phyloP scores from a whole-genome alignment of 2,113 vertebrate species.

The Falco punctatus region DNA sequence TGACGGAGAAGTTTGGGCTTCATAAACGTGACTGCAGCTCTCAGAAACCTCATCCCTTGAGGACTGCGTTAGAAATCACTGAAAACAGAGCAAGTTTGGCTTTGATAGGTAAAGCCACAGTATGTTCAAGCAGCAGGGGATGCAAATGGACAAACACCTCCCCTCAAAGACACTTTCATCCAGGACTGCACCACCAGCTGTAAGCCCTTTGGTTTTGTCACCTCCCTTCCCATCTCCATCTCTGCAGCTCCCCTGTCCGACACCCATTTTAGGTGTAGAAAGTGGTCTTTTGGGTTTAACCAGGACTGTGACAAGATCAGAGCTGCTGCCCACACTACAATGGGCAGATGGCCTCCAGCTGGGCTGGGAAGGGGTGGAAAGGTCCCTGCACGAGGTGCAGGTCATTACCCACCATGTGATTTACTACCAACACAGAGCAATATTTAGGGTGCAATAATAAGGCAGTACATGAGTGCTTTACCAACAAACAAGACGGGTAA shows the following conservation, averaged over 20 bases:
- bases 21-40: not conserved
- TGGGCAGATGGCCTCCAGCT: not conserved
- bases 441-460: conserved; percentile 14
- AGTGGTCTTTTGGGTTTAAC: not conserved
- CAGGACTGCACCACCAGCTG: not conserved
- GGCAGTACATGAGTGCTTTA: not conserved
- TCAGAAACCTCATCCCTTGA: not conserved
- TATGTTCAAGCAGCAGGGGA: not conserved
- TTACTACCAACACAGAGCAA: not conserved
- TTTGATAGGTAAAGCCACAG: not conserved
- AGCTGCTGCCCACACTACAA: fast-evolving
- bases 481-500: conserved; percentile 58
- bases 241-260: not conserved
- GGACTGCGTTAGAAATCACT: not conserved
- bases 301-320: fast-evolving
- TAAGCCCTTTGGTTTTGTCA: not conserved
- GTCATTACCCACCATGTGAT: not conserved
- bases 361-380: not conserved
- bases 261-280: not conserved
- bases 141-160: not conserved
- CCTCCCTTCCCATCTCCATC: not conserved
- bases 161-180: not conserved
- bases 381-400: not conserved
- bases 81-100: not conserved
- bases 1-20: not conserved